Percentiles rank a stretch among this genome's conserved stretches.
phyloP scores from a whole-genome alignment of 2,888 invertebrate species.

The Piscicola geometra region DNA sequence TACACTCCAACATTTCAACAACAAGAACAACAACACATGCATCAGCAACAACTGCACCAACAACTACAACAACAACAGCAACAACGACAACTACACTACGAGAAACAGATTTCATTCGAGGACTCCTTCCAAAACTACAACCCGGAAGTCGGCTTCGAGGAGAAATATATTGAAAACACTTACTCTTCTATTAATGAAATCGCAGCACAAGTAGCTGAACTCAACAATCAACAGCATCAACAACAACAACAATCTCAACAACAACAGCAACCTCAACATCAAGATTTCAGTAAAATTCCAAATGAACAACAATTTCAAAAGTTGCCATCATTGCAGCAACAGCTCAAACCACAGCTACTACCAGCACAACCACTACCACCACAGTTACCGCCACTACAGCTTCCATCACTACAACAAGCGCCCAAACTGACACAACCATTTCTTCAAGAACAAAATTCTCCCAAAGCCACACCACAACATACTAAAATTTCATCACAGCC shows the following conservation, averaged over 20 bases:
- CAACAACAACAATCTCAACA: neutral
- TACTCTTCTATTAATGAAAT: slow-evolving; percentile 29
- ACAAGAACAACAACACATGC: slow-evolving; percentile 4
- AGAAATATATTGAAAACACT: slow-evolving; percentile 28
- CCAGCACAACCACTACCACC: neutral
- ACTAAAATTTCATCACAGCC: neutral
- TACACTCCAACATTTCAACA: slow-evolving; percentile 3
- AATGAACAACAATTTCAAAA: no score
- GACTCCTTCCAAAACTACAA: neutral
- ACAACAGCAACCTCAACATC: slow-evolving; percentile 9
- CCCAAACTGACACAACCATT: neutral
- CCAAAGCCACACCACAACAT: neutral
- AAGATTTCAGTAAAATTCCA: no score
- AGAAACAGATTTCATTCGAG: neutral
- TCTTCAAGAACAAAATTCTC: neutral
- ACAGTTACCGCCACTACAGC: neutral
- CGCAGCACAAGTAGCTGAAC: slow-evolving; percentile 13
- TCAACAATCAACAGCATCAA: neutral
- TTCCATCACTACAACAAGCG: neutral
- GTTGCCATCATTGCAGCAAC: neutral
- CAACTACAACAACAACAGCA: slow-evolving; percentile 1
- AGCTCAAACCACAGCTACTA: no score
- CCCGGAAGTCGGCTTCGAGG: neutral
- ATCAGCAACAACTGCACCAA: slow-evolving; percentile 3
- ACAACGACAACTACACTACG: slow-evolving; percentile 1